Evolutionary conservation across 1,140 invertebrate genomes (phyloP).

Genomic region (Littorina saxatilis): DNA sequence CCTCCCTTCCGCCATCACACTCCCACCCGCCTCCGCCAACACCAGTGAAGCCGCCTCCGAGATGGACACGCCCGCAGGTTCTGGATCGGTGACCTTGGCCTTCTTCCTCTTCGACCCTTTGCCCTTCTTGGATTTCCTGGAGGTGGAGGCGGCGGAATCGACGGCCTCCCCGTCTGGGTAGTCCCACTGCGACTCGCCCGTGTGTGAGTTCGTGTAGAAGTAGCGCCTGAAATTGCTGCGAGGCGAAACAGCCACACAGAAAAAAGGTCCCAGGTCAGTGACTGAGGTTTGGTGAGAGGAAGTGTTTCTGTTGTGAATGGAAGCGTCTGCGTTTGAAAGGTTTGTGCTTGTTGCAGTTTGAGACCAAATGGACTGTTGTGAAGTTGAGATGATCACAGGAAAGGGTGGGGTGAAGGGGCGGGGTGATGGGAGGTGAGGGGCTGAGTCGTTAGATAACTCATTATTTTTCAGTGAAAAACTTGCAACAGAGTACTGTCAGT

Average conservation of each 20-base stretch:
- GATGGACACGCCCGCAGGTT: background rate
- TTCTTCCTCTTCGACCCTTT: slow-evolving; percentile 27
- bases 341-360: too few relatives aligned
- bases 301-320: background rate
- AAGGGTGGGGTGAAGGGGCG: too few relatives aligned
- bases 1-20: background rate
- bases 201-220: slow-evolving; percentile 81
- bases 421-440: too few relatives aligned
- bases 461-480: too few relatives aligned
- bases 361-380: too few relatives aligned
- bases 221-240: slow-evolving; percentile 83
- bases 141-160: background rate
- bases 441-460: too few relatives aligned
- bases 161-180: slow-evolving; percentile 77
- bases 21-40: background rate
- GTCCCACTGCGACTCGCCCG: slow-evolving; percentile 82
- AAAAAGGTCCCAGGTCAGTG: slow-evolving; percentile 47
- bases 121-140: slow-evolving; percentile 29
- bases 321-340: too few relatives aligned
- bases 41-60: background rate
- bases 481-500: too few relatives aligned
- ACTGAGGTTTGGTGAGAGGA: background rate
- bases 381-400: too few relatives aligned
- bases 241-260: slow-evolving; percentile 75
- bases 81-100: background rate